These are phyloP conservation scores for Amphimedon queenslandica DNA, from an alignment of 37 sponge, comb jelly and placozoan species.

Conservation along the genomic window DNA sequence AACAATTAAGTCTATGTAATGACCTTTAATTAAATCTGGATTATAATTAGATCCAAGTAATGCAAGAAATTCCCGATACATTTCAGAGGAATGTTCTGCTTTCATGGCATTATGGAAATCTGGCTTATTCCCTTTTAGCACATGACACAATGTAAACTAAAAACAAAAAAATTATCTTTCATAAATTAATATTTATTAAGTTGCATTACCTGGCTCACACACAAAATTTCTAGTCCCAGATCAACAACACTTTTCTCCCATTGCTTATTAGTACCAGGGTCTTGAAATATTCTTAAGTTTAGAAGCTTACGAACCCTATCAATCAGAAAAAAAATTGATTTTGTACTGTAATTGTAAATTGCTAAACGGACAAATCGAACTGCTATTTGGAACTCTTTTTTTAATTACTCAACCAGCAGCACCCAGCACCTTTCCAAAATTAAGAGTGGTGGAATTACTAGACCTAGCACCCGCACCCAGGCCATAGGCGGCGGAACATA, in stretches of 20 bases:
- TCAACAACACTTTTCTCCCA: conserved; percentile 90
- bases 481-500: no score
- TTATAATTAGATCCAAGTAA: conserved; percentile 61
- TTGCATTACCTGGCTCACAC: conserved; percentile 82
- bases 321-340: neutral
- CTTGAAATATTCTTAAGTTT: conserved; percentile 79
- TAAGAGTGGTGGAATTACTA: no score
- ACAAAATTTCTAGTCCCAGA: conserved; percentile 77
- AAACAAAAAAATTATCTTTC: neutral
- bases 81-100: conserved; percentile 57
- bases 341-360: neutral
- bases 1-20: neutral
- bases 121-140: conserved; percentile 98
- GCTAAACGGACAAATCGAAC: no score
- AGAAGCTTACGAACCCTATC: conserved; percentile 75
- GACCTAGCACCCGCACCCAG: no score
- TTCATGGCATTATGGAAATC: conserved; percentile 95
- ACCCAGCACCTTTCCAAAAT: no score
- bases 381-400: no score
- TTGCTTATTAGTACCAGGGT: conserved; percentile 51
- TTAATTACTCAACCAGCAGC: no score
- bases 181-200: neutral
- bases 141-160: conserved; percentile 94
- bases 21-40: conserved; percentile 81
- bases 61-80: conserved; percentile 78